Evolutionary conservation across 2,113 vertebrate genomes (phyloP).

Genomic region (Blennius ocellaris): DNA sequence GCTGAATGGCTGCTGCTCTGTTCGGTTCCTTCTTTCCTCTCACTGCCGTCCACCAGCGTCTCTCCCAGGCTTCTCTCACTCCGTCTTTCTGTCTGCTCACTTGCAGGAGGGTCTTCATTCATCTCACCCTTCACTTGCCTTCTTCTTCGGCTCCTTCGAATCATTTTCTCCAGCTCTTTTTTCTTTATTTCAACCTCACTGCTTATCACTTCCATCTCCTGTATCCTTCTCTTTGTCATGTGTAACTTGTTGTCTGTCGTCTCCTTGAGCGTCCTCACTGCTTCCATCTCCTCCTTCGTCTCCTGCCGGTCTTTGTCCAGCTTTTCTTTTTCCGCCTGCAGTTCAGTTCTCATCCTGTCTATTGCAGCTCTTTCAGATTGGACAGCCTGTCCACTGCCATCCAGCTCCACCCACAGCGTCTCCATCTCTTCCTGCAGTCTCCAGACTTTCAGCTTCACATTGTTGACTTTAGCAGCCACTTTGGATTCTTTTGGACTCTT

Average conservation of each 20-base stretch:
- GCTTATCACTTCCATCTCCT: slow-evolving; percentile 37
- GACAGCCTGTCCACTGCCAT: slow-evolving; percentile 18
- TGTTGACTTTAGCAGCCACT: not conserved
- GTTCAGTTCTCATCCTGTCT: slow-evolving; percentile 41
- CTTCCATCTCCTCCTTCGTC: slow-evolving; percentile 35
- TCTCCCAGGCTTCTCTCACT: not conserved
- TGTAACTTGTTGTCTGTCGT: slow-evolving; percentile 46
- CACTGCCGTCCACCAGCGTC: not conserved
- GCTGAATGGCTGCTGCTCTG: not conserved
- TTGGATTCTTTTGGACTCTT: slow-evolving; percentile 14
- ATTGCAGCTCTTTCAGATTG: slow-evolving; percentile 42
- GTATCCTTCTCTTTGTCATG: slow-evolving; percentile 41
- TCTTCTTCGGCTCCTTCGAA: slow-evolving; percentile 35
- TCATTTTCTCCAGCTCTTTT: slow-evolving; percentile 41
- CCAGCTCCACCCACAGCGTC: slow-evolving; percentile 44
- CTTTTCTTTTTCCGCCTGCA: slow-evolving; percentile 39
- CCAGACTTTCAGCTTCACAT: slow-evolving; percentile 36
- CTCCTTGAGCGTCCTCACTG: slow-evolving; percentile 42
- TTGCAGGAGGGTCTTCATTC: slow-evolving; percentile 17
- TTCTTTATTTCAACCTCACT: slow-evolving; percentile 50
- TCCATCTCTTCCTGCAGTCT: slow-evolving; percentile 48
- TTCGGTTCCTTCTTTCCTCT: slow-evolving; percentile 34
- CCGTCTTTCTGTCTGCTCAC: slow-evolving; percentile 3
- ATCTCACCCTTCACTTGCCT: slow-evolving; percentile 15
- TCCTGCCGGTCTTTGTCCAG: slow-evolving; percentile 30